A percentile compares a stretch with the other conserved stretches of the same genome.
phyloP scores from a whole-genome alignment of 2,797 vertebrate species.

The Sebastiscus tertius region DNA sequence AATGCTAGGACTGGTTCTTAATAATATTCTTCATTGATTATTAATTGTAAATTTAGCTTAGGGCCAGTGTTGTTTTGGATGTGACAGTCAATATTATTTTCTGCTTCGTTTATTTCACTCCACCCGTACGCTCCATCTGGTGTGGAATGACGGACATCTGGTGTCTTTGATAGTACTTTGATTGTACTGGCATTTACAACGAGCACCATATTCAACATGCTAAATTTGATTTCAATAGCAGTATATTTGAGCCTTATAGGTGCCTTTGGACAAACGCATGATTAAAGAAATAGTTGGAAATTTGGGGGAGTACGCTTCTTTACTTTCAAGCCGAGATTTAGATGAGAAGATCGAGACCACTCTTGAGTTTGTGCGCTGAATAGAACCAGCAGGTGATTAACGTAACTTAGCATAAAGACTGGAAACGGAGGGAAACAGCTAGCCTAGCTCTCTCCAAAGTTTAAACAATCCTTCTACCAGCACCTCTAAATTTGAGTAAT shows the following conservation, averaged over 20 bases:
- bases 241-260: neutral
- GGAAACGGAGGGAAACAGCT: too few species aligned
- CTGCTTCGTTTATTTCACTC: neutral
- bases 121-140: neutral
- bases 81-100: neutral
- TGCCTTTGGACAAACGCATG: neutral
- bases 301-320: neutral
- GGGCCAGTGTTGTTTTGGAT: neutral
- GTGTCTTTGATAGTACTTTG: neutral
- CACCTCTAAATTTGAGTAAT: neutral
- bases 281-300: neutral
- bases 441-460: too few species aligned
- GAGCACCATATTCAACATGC: neutral
- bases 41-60: neutral
- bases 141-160: neutral
- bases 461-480: neutral
- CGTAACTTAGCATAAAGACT: too few species aligned
- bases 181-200: neutral
- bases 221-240: neutral
- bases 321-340: neutral
- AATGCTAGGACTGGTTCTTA: neutral
- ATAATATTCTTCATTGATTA: neutral
- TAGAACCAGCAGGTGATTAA: neutral
- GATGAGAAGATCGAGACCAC: neutral
- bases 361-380: neutral